Conservation (phyloP, 1,140 invertebrate genomes). For the Augochlora pura region DNA sequence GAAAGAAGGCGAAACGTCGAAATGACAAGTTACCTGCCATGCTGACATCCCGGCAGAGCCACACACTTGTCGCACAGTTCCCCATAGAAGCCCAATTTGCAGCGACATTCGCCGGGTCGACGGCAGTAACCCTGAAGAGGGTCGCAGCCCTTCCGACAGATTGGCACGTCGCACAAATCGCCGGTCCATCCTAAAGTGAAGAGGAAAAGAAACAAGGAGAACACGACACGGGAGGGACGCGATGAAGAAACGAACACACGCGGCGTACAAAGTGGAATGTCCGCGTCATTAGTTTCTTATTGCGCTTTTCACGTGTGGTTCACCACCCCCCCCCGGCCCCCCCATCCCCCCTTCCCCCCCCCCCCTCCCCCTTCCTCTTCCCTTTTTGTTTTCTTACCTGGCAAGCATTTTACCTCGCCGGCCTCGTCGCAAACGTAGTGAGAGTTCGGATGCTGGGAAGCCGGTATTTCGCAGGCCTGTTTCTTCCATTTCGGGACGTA, state of each 20-base stretch:
- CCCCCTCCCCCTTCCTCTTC: too few species aligned
- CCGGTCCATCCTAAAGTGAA: constrained; percentile 89
- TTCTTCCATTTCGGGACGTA: constrained; percentile 92
- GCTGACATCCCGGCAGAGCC: constrained; percentile 90
- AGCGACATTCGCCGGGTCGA: constrained; percentile 90
- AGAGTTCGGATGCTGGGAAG: constrained; percentile 92
- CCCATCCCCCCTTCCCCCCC: too few species aligned
- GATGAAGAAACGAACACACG: neutral
- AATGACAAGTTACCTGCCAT: constrained; percentile 82
- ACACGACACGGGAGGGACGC: neutral
- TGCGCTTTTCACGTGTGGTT: neutral
- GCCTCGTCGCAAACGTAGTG: constrained; percentile 95
- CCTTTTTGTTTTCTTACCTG: constrained; percentile 79
- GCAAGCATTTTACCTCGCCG: constrained; percentile 94
- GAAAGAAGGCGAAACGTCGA: neutral
- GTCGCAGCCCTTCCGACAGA: constrained; percentile 94
- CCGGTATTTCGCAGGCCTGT: constrained; percentile 90
- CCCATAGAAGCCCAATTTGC: constrained; percentile 91
- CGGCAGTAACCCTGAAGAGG: constrained; percentile 96
- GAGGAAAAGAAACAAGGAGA: neutral
- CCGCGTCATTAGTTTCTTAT: neutral
- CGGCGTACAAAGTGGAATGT: neutral
- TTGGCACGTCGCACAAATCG: constrained; percentile 94
- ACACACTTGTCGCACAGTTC: constrained; percentile 92
- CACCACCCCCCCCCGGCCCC: too few species aligned